These are phyloP conservation scores for Acanthiza pusilla DNA, from an alignment of 2,797 vertebrate species.

Conservation along the genomic window DNA sequence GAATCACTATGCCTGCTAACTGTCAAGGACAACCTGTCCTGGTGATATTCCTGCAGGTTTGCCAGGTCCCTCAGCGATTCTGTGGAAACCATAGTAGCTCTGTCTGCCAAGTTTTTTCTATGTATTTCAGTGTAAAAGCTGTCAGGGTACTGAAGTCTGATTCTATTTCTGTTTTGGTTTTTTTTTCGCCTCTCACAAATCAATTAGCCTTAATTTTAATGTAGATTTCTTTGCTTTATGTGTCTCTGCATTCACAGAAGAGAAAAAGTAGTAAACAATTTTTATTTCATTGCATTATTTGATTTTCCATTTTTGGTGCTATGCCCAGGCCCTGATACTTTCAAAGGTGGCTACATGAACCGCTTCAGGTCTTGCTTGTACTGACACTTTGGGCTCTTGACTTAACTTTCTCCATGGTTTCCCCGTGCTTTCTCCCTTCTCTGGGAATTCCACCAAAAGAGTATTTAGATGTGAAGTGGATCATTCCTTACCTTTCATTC, in stretches of 20 bases:
- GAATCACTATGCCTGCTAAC: not conserved
- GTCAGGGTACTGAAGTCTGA: not conserved
- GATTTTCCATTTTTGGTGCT: not conserved
- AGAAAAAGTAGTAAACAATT: not conserved
- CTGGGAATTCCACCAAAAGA: not conserved
- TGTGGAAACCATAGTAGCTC: not conserved
- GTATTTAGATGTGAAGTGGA: not conserved
- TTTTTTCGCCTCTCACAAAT: not conserved
- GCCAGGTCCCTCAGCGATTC: not conserved
- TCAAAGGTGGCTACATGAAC: not conserved
- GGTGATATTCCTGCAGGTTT: not conserved
- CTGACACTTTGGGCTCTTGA: not conserved
- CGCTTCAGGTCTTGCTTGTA: not conserved
- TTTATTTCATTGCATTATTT: not conserved
- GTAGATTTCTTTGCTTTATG: not conserved
- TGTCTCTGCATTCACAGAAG: not conserved
- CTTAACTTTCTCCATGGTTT: not conserved
- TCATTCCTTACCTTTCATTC: not conserved
- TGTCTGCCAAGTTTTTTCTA: not conserved
- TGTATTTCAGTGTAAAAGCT: not conserved
- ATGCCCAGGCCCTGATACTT: not conserved
- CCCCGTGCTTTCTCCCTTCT: not conserved
- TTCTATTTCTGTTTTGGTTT: not conserved
- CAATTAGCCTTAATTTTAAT: not conserved
- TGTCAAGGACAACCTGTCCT: not conserved